These are phyloP conservation scores for Margarornis squamiger DNA, from an alignment of 2,797 vertebrate species.

Conservation along the genomic window DNA sequence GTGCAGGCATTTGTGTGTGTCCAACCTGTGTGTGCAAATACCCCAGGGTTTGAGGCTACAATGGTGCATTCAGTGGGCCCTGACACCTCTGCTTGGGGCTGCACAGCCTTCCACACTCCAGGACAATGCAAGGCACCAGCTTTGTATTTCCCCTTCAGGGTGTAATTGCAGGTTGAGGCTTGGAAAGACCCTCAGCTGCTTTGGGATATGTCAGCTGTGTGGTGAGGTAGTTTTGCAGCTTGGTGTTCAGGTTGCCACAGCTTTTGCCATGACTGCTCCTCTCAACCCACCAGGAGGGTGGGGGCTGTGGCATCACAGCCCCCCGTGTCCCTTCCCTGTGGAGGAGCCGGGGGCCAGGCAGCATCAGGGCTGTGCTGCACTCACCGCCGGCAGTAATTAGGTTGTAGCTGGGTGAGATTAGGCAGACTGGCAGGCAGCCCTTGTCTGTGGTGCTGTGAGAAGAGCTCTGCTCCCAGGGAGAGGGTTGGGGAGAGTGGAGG, in stretches of 20 bases:
- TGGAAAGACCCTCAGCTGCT: not conserved
- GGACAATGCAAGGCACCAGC: not conserved
- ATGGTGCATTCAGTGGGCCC: accelerated
- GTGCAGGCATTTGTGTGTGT: accelerated
- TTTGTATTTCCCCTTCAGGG: not conserved
- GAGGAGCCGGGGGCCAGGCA: not conserved
- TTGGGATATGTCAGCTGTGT: not conserved
- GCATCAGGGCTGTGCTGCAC: not conserved
- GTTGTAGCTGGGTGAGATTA: not conserved
- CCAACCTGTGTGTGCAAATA: not conserved
- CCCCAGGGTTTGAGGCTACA: not conserved
- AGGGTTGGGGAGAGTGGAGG: not conserved
- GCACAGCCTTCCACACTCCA: not conserved
- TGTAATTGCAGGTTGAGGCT: not conserved
- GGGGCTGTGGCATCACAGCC: not conserved
- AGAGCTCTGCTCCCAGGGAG: not conserved
- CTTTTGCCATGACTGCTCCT: not conserved
- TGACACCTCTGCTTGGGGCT: not conserved
- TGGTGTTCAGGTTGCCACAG: not conserved
- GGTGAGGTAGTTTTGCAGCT: not conserved
- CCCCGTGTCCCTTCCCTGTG: not conserved
- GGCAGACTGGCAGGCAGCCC: not conserved
- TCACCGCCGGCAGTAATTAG: not conserved
- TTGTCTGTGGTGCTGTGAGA: not conserved
- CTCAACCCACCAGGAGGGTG: not conserved